Evolutionary conservation across 1,140 invertebrate genomes (phyloP).

Genomic region (Diorhabda sublineata): DNA sequence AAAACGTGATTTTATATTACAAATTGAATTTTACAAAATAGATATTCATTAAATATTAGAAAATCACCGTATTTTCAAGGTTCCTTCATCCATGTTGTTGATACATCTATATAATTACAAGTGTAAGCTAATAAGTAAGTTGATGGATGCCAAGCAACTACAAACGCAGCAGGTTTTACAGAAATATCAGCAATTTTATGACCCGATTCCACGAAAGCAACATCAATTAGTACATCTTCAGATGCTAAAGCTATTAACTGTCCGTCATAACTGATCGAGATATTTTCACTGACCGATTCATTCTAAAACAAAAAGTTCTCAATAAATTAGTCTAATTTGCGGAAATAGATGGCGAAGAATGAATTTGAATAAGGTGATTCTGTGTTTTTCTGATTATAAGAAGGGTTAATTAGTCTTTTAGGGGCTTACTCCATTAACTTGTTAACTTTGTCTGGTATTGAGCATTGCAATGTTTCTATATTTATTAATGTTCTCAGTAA

Average conservation of each 20-base stretch:
- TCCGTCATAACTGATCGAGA: slow-evolving; percentile 94
- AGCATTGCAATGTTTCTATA: no score
- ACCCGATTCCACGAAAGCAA: slow-evolving; percentile 85
- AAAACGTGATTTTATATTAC: no score
- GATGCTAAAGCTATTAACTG: slow-evolving; percentile 90
- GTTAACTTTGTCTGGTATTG: no score
- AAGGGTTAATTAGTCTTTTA: no score
- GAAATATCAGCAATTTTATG: slow-evolving; percentile 83
- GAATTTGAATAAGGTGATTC: no score
- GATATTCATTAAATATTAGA: slow-evolving; percentile 49
- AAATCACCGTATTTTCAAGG: slow-evolving; percentile 89
- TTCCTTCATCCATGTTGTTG: slow-evolving; percentile 84
- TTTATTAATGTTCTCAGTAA: no score
- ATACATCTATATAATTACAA: slow-evolving; percentile 86
- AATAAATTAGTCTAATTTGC: no score
- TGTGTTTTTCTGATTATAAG: no score
- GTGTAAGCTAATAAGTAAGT: slow-evolving; percentile 89
- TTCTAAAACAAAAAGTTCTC: no score
- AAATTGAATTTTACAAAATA: no score
- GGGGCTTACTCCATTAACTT: no score
- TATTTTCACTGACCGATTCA: slow-evolving; percentile 55
- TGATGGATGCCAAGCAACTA: slow-evolving; percentile 93
- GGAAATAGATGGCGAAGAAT: no score
- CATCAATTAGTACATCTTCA: slow-evolving; percentile 93
- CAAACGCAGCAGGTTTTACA: slow-evolving; percentile 90